These are phyloP conservation scores for Nomada hirtipes DNA, from an alignment of 2,888 invertebrate genomes.

Conservation along the genomic window DNA sequence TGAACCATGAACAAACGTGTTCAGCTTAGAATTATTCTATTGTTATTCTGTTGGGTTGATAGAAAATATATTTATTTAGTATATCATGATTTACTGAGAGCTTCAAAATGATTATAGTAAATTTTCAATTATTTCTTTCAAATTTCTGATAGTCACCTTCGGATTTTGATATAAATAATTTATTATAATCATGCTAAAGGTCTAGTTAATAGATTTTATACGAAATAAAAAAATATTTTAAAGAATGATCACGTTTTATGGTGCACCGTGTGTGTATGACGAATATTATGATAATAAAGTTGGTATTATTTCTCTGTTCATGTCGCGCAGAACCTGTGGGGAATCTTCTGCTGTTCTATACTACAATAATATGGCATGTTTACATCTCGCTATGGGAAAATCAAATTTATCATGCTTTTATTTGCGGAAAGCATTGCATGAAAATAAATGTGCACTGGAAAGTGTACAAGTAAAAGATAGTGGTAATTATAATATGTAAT, in stretches of 20 bases:
- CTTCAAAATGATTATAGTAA: not conserved
- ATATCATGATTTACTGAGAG: no score
- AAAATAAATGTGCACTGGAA: constrained; percentile 86
- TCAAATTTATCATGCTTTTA: constrained; percentile 92
- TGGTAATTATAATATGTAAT: constrained; percentile 56
- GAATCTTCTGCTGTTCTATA: constrained; percentile 88
- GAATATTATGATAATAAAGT: constrained; percentile 16
- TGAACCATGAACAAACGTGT: no score
- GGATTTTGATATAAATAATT: not conserved
- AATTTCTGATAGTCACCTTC: no score
- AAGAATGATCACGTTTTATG: no score
- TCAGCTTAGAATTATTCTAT: not conserved
- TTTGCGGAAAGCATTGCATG: constrained; percentile 91
- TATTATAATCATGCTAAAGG: not conserved
- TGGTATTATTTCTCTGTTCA: constrained; percentile 55
- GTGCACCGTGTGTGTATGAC: no score
- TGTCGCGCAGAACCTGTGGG: constrained; percentile 85
- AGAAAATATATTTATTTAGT: no score
- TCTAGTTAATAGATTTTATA: not conserved
- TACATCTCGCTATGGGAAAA: constrained; percentile 93
- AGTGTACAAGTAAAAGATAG: constrained; percentile 82
- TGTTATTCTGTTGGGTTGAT: not conserved
- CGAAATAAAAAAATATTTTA: no score
- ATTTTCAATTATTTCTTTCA: not conserved
- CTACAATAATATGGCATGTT: constrained; percentile 93